These are phyloP conservation scores for Noctua comes DNA, from an alignment of 2,888 invertebrate genomes.

Conservation along the genomic window DNA sequence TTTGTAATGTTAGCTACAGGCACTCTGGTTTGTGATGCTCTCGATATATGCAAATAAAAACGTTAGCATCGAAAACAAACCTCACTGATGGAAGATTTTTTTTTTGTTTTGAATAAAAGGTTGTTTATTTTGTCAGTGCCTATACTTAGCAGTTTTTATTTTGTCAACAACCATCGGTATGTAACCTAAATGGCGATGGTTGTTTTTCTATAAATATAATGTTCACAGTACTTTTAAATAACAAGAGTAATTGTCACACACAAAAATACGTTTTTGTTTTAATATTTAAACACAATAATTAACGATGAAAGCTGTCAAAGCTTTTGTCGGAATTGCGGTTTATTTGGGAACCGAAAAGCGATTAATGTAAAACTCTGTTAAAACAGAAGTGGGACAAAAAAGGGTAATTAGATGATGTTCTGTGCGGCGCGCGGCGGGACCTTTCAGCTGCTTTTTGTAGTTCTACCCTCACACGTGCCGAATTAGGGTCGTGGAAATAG, in stretches of 20 bases:
- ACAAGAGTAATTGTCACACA: background rate
- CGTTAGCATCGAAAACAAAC: conserved; percentile 6
- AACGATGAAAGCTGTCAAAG: background rate
- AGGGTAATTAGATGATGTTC: conserved; percentile 41
- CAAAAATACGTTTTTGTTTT: background rate
- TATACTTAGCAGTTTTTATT: background rate
- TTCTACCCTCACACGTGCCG: conserved; percentile 6
- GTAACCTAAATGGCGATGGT: background rate
- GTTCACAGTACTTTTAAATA: background rate
- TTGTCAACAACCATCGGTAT: background rate
- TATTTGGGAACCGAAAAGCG: conserved; percentile 12
- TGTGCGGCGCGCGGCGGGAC: background rate
- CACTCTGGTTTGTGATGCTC: background rate
- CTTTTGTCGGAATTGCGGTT: conserved; percentile 1
- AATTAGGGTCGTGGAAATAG: conserved; percentile 13
- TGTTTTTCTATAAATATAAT: conserved; percentile 1
- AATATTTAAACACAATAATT: background rate
- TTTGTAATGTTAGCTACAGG: background rate
- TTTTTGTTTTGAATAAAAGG: conserved; percentile 6
- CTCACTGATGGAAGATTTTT: background rate
- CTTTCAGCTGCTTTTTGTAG: conserved; percentile 35
- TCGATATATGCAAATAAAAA: conserved; percentile 12
- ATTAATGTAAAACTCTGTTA: conserved; percentile 20
- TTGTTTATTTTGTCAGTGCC: conserved; percentile 6
- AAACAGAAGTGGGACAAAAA: conserved; percentile 37